These are phyloP conservation scores for Dascyllus trimaculatus DNA, from an alignment of 2,113 vertebrate species.

Conservation along the genomic window DNA sequence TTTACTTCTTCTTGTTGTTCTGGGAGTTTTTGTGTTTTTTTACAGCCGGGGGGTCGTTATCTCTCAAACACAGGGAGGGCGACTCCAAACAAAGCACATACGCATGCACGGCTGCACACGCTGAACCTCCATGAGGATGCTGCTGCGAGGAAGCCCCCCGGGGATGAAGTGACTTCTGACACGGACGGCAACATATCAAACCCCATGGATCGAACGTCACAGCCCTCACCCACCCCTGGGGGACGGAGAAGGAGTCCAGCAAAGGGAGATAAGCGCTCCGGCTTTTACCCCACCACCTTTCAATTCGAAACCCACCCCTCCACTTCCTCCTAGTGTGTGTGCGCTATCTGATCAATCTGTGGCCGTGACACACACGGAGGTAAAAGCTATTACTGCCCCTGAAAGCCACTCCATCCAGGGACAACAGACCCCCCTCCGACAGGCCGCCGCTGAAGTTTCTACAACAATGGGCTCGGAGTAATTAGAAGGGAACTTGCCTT, in stretches of 20 bases:
- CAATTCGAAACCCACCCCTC: constrained; percentile 33
- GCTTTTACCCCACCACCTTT: constrained; percentile 35
- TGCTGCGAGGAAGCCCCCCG: constrained; percentile 47
- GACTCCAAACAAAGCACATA: constrained; percentile 54
- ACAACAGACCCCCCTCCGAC: constrained; percentile 73
- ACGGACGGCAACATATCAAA: constrained; percentile 72
- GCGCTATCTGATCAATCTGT: constrained; percentile 71
- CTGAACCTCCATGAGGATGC: constrained; percentile 68
- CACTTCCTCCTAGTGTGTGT: constrained; percentile 27
- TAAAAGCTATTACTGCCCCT: constrained; percentile 76
- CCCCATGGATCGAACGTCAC: constrained; percentile 56
- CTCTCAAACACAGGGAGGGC: constrained; percentile 52
- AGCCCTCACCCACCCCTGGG: constrained; percentile 51
- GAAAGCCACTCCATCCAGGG: constrained; percentile 74
- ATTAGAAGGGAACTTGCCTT: constrained; percentile 76
- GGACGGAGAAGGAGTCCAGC: constrained; percentile 55
- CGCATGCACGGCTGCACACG: constrained; percentile 41
- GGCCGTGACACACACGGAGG: constrained; percentile 47
- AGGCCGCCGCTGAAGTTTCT: constrained; percentile 71
- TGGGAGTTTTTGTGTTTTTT: constrained; percentile 7
- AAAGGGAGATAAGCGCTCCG: constrained; percentile 59
- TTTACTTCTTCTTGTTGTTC: constrained; percentile 33
- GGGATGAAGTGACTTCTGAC: constrained; percentile 80
- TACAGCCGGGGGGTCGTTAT: constrained; percentile 63
- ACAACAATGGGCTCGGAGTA: constrained; percentile 78